A percentile compares a stretch with the other conserved stretches of the same genome.
Conservation (phyloP, 2,797 vertebrate species). For the Esox lucius region DNA sequence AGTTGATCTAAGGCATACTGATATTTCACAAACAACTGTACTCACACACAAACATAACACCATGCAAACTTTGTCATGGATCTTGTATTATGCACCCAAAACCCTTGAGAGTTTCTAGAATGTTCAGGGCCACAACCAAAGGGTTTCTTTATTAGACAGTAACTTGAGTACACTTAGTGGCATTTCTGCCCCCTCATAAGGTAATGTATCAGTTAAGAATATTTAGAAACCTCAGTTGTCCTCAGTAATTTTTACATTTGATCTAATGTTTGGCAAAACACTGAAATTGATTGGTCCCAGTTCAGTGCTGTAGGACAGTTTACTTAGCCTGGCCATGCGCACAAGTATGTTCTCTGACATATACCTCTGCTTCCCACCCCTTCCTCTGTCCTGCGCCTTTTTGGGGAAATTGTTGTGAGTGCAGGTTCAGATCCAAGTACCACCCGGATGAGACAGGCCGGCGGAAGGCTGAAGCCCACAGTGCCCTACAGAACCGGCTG, state of each 20-base stretch:
- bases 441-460: conserved; percentile 89
- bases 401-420: conserved; percentile 49
- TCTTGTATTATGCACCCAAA: conserved; percentile 19
- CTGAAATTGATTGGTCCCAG: conserved; percentile 11
- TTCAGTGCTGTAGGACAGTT: not conserved
- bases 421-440: conserved; percentile 91
- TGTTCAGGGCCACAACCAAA: not conserved
- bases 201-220: not conserved
- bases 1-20: conserved; percentile 46
- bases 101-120: conserved; percentile 12
- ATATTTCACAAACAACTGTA: conserved; percentile 27
- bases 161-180: conserved; percentile 7
- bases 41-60: conserved; percentile 39
- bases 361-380: conserved; percentile 8
- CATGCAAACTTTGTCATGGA: conserved; percentile 35
- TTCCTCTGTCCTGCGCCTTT: not conserved
- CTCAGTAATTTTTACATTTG: conserved; percentile 1
- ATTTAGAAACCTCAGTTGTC: not conserved
- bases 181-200: conserved; percentile 21
- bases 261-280: conserved; percentile 20
- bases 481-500: conserved; percentile 83
- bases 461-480: conserved; percentile 81
- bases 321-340: not conserved
- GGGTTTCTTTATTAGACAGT: conserved; percentile 12
- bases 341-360: conserved; percentile 36